phyloP scores from a whole-genome alignment of 2,888 invertebrate genomes.

The Heliconius aoede region DNA sequence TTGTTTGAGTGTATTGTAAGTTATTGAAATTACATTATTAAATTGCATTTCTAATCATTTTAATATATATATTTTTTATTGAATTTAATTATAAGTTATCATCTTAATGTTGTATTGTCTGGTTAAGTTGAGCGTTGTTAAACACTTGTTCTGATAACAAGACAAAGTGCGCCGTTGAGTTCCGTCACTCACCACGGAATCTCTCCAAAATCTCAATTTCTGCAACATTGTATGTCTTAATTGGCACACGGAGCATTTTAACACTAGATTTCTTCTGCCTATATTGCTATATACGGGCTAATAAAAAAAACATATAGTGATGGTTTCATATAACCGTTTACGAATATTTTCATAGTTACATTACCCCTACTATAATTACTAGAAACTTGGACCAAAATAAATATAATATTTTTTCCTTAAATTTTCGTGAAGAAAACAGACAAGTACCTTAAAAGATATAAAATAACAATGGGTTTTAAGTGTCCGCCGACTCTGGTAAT shows the following conservation, averaged over 20 bases:
- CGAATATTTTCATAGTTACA: not conserved
- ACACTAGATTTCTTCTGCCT: no score
- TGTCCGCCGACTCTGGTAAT: slow-evolving; percentile 43
- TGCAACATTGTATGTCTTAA: no score
- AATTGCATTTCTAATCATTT: not conserved
- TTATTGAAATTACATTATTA: not conserved
- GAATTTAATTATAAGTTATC: no score
- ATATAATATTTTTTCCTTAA: slow-evolving; percentile 10
- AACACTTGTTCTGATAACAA: not conserved
- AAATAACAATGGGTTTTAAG: slow-evolving; percentile 41
- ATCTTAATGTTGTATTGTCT: no score
- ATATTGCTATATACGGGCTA: no score
- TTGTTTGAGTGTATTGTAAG: not conserved
- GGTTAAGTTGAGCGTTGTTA: no score
- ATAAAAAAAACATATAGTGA: not conserved
- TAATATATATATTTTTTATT: not conserved
- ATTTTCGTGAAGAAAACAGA: slow-evolving; percentile 22
- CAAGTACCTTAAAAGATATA: slow-evolving; percentile 38
- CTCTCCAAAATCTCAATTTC: no score
- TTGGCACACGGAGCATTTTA: no score
- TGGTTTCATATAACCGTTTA: not conserved
- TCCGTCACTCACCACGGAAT: not conserved
- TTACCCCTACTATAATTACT: slow-evolving; percentile 1
- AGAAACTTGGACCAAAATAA: slow-evolving; percentile 1
- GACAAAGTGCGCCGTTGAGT: not conserved